Evolutionary conservation across 35 echinoderm and acorn worm genomes (phyloP), one percentile per base, ranked within the genome.

Genomic region (Ophiothrix spiculata): DNA sequence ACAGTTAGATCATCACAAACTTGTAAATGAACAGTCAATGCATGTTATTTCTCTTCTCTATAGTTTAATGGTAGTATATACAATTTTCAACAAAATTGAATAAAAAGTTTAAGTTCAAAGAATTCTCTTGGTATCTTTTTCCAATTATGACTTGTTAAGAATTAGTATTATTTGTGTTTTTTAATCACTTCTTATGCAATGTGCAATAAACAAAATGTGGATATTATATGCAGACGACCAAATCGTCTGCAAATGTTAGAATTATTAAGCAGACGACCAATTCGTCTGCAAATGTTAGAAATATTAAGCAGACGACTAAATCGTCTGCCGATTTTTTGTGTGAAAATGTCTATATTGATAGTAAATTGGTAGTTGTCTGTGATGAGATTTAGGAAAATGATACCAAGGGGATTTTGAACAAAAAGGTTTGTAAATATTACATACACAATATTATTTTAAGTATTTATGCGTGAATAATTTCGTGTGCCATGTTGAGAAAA

Each of bases 131-230:
- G 23, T 1, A 15, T 69, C 60, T 69, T 49, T 49, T 49, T 6
- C 60, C 29, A 25, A 6, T 15, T 15, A 10, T 25, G 29, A 69
- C 16, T 69, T 28, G 4, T 15, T 25, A 69, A 69, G 60, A 69
- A n/a, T n/a, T n/a, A n/a, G n/a, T 25, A 25, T 69, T 69, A 69
- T 69, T 69, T 69, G 60, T 69, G 19, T 49, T 69, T n/a, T 69
- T 69, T 69, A 69, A 6, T 25, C 4, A 69, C n/a, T 15, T 69
- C 60, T 69, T 69, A 69, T 69, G 42, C 60, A 69, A 15, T 69
- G 60, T 49, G 60, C 60, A 69, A 69, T 69, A 69, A 69, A 69
- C 4, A n/a, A n/a, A n/a, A 25, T n/a, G 8, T 49, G 42, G 60
- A 69, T 28, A 49, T 19, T 49, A 49, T 69, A n/a, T 4, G 60